Percentiles rank a stretch among this genome's conserved stretches.
phyloP scores from a whole-genome alignment of 2,113 vertebrate species.

The Thomomys bottae region DNA sequence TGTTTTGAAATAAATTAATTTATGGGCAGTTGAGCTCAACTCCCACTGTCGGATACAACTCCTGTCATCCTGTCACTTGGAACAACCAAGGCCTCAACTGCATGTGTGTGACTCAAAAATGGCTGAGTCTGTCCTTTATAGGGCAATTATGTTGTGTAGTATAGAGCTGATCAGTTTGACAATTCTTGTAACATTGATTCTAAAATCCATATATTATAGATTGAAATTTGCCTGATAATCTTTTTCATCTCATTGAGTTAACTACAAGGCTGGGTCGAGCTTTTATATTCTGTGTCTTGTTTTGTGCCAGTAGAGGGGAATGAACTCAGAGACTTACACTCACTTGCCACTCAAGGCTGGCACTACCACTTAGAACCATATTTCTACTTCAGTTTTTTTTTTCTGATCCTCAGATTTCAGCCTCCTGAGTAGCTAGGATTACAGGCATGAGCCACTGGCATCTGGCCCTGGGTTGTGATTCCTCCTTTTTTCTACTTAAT shows the following conservation, averaged over 20 bases:
- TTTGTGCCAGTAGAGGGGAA: background rate
- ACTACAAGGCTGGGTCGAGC: background rate
- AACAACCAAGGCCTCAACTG: background rate
- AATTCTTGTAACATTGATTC: background rate
- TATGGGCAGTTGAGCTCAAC: background rate
- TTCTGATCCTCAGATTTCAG: too few species aligned
- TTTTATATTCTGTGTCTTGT: background rate
- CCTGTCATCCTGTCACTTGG: background rate
- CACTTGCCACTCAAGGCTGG: too few species aligned
- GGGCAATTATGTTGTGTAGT: too few species aligned
- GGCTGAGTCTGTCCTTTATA: background rate
- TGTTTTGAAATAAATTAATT: background rate
- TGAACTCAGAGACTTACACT: background rate
- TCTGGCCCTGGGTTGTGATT: background rate
- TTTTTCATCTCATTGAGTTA: conserved; percentile 38
- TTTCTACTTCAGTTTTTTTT: background rate
- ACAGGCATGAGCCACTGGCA: too few species aligned
- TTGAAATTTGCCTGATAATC: background rate
- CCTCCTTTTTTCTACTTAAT: background rate
- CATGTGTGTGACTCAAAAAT: accelerated
- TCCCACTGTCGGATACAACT: background rate
- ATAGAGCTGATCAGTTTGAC: background rate
- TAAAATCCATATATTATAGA: background rate
- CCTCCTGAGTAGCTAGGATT: too few species aligned
- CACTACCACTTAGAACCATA: background rate